phyloP scores from a whole-genome alignment of 1,140 invertebrate genomes.

The Latrodectus geometricus region DNA sequence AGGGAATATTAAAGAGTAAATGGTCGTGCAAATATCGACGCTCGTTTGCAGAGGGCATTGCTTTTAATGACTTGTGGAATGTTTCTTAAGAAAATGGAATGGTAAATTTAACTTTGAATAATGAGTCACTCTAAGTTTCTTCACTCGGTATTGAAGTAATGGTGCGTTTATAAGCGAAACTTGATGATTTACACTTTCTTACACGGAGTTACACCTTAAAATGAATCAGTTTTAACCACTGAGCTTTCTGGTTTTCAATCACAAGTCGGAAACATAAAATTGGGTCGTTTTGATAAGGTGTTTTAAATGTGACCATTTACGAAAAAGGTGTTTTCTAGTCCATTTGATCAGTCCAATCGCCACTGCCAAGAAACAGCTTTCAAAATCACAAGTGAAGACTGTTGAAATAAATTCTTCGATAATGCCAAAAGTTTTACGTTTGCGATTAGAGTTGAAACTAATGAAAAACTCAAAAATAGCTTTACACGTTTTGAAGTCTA shows the following conservation, averaged over 20 bases:
- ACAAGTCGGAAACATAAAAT: background rate
- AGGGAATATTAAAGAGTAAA: background rate
- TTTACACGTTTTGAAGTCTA: too few species aligned
- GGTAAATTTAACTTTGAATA: background rate
- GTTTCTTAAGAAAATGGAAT: background rate
- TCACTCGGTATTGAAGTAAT: background rate
- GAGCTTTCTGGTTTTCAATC: background rate
- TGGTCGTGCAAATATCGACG: background rate
- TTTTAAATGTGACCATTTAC: background rate
- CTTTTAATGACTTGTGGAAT: background rate
- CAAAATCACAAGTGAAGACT: too few species aligned
- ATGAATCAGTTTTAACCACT: too few species aligned
- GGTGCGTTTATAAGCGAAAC: background rate
- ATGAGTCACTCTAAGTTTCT: background rate
- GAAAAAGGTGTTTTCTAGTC: background rate
- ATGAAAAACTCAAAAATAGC: too few species aligned
- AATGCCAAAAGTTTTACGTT: too few species aligned
- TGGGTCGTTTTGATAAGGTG: background rate
- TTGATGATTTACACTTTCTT: background rate
- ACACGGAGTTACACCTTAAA: too few species aligned
- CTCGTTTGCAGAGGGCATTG: background rate
- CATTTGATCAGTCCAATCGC: background rate
- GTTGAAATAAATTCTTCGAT: too few species aligned
- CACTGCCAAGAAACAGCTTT: too few species aligned
- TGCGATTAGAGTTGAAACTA: too few species aligned